phyloP scores from a whole-genome alignment of 2,113 vertebrate species.

The Dolichallabes microphthalmus region DNA sequence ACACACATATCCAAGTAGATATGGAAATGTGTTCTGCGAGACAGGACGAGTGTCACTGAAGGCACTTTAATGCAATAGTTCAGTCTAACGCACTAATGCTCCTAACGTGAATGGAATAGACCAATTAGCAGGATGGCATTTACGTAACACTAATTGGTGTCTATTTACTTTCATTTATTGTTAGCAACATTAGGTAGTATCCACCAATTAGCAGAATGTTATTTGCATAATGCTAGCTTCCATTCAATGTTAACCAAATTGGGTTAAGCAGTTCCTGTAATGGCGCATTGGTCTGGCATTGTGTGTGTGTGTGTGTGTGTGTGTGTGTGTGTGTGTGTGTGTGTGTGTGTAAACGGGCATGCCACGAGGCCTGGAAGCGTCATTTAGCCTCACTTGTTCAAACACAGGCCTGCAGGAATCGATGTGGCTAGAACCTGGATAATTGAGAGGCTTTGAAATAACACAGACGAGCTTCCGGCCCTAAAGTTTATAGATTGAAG shows the following conservation, averaged over 20 bases:
- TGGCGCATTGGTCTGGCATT: not conserved
- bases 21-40: not conserved
- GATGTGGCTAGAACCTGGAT: conserved; percentile 62
- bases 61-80: not conserved
- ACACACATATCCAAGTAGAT: not conserved
- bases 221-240: conserved; percentile 25
- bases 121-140: not conserved
- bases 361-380: conserved; percentile 53
- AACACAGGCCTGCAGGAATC: conserved; percentile 64
- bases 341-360: conserved; percentile 29
- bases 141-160: conserved; percentile 6
- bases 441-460: conserved; percentile 66
- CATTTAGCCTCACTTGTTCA: conserved; percentile 66
- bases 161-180: conserved; percentile 12
- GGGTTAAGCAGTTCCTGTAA: conserved; percentile 29
- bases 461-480: conserved; percentile 53
- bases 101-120: not conserved
- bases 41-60: not conserved
- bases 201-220: conserved; percentile 18
- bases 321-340: conserved; percentile 7
- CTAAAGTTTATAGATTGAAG: conserved; percentile 49
- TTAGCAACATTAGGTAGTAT: conserved; percentile 20
- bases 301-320: conserved; percentile 10
- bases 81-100: not conserved
- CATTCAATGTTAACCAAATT: conserved; percentile 25